Evolutionary conservation across 2,797 vertebrate species (phyloP).

Genomic region (Myotis myotis): DNA sequence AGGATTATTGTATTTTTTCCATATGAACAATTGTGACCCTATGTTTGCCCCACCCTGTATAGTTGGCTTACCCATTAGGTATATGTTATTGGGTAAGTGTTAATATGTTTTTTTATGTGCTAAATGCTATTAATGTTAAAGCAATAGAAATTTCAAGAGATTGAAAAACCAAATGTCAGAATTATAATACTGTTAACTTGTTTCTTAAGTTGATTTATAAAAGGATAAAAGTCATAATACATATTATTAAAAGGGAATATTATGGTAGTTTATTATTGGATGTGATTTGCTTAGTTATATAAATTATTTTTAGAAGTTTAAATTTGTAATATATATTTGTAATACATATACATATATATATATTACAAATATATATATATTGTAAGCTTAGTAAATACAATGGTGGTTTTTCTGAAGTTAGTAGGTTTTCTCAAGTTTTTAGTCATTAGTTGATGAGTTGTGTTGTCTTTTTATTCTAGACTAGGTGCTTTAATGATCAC

Average conservation of each 20-base stretch:
- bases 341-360: no score
- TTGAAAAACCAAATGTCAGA: conserved; percentile 4
- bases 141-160: conserved; percentile 14
- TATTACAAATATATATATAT: background rate
- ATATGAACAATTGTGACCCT: background rate
- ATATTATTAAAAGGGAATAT: background rate
- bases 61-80: background rate
- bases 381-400: background rate
- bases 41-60: background rate
- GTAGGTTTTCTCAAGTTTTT: background rate
- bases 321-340: background rate
- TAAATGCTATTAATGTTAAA: conserved; percentile 12
- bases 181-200: background rate
- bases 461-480: conserved; percentile 82
- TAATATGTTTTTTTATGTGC: conserved; percentile 38
- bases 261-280: background rate
- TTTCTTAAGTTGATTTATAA: conserved; percentile 42
- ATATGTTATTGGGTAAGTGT: background rate
- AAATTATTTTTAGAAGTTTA: background rate
- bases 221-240: background rate
- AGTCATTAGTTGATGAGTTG: background rate
- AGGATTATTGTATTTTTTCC: background rate
- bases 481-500: conserved; percentile 97
- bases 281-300: background rate
- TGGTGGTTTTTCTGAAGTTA: background rate